Evolutionary conservation across 2,113 vertebrate genomes (phyloP), one percentile per base, ranked within the genome.

Genomic region (Tetrao urogallus): DNA sequence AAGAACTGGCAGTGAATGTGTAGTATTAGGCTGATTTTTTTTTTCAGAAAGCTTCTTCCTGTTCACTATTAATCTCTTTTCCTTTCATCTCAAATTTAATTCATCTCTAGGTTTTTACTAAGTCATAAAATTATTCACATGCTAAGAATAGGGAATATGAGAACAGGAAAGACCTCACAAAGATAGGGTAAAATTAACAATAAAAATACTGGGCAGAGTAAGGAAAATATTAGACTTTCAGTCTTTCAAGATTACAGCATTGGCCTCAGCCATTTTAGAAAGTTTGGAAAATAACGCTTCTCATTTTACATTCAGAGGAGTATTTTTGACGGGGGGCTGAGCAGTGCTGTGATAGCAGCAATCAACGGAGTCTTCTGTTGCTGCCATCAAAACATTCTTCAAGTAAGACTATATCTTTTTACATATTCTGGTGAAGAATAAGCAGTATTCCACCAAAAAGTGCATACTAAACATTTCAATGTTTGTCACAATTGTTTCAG

Each of bases 1-100:
- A 89, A 89, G 87, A 27, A 40, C 82, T 93, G 82, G 84, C 50
- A 91, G 61, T 24, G 60, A 91, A 74, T 91, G 54, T 56, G 40
- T 89, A 79, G 67, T 82, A 88, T 40, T 71, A 72, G 24, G 90
- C 76, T 25, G 38, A 38, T 40, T 86, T 60, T 66, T 92, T 88
- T 93, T 45, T 45, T 45, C 32, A 92, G 60, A 79, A 92, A 91
- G 42, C 32, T 74, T 92, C 94, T 88, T 66, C 28, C 54, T 78
- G 70, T 89, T 73, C 83, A 77, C 69, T 90, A 79, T 95, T 92
- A 80, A 81, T 96, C 84, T 94, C 65, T 87, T 89, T 45, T 80
- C 65, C 91, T 91, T 96, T 94, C 85, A 91, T 92, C 85, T 95
- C 71, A 88, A 80, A 90, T 92, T 84, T 90, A 86, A 92, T 92